Evolutionary conservation across 2,797 vertebrate species (phyloP).

Genomic region (Psittacula derbiana): DNA sequence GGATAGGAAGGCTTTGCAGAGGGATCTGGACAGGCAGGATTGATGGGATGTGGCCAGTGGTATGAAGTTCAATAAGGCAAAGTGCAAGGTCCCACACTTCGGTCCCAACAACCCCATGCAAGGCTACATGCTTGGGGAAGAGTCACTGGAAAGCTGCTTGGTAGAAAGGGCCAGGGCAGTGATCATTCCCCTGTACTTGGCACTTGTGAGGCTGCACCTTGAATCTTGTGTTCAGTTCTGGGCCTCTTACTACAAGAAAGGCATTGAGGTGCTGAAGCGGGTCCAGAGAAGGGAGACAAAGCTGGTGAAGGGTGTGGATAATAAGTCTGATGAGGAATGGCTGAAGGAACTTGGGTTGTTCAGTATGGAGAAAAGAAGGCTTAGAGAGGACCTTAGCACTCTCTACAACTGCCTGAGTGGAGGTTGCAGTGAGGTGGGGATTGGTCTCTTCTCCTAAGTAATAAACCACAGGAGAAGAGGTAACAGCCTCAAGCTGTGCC

Average conservation of each 20-base stretch:
- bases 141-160: background rate
- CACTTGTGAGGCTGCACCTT: background rate
- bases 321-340: background rate
- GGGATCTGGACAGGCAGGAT: background rate
- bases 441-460: background rate
- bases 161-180: background rate
- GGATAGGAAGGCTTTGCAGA: background rate
- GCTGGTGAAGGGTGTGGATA: background rate
- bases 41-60: background rate
- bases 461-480: background rate
- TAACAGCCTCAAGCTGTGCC: background rate
- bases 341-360: background rate
- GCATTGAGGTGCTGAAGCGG: background rate
- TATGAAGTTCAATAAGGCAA: background rate
- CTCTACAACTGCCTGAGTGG: background rate
- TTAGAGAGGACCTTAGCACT: background rate
- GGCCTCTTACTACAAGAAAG: background rate
- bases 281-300: background rate
- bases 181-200: background rate
- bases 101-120: background rate
- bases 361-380: background rate
- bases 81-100: background rate
- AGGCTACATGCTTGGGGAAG: background rate
- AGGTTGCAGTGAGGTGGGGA: background rate
- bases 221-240: background rate